Conservation (phyloP, 2,888 invertebrate genomes). For the Fabriciana adippe region DNA sequence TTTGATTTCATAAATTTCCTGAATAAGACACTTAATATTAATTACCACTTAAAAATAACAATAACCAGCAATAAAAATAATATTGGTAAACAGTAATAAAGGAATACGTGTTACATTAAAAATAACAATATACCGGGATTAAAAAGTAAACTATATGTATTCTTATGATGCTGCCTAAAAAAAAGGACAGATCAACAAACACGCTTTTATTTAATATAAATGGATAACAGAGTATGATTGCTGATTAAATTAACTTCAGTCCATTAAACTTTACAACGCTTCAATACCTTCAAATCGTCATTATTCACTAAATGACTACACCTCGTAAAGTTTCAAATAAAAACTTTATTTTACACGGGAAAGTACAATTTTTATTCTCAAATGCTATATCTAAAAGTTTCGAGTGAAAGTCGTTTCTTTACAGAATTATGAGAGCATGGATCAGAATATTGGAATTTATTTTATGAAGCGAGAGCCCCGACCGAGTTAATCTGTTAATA, state of each 20-base stretch:
- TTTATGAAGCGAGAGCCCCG: conserved; percentile 48
- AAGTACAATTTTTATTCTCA: conserved; percentile 76
- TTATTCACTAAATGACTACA: conserved; percentile 16
- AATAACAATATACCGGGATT: no score
- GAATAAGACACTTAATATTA: background rate
- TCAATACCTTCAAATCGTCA: background rate
- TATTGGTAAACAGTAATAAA: no score
- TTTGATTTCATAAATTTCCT: background rate
- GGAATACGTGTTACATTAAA: no score
- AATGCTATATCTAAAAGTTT: conserved; percentile 73
- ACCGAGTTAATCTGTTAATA: conserved; percentile 65
- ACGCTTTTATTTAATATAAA: no score
- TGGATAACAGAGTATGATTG: no score
- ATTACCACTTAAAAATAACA: no score
- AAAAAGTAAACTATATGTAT: no score
- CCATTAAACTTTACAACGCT: background rate
- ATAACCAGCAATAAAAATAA: no score
- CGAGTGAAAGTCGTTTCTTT: conserved; percentile 64
- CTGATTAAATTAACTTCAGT: background rate
- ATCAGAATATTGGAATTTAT: conserved; percentile 51
- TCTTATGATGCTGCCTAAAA: no score
- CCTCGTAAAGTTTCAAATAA: conserved; percentile 68
- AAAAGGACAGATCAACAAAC: no score
- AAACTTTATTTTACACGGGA: conserved; percentile 74
- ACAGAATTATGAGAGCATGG: conserved; percentile 58